phyloP scores from a whole-genome alignment of 2,888 invertebrate genomes.

The Anaspis maculata region DNA sequence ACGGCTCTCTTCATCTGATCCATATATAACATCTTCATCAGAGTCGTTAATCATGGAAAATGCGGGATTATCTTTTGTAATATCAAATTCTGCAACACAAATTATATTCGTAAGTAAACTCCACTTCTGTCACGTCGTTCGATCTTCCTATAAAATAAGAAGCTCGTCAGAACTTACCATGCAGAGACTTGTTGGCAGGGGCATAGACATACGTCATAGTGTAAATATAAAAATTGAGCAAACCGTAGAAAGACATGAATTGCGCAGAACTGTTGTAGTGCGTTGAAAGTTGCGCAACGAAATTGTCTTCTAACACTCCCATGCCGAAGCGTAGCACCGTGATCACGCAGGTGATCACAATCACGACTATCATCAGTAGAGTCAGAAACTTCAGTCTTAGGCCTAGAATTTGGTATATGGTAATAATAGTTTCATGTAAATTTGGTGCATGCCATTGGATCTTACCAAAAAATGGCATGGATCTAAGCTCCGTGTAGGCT shows the following conservation, averaged over 20 bases:
- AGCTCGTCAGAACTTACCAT: too few species aligned
- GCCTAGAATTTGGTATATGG: conserved; percentile 54
- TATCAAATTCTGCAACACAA: conserved; percentile 65
- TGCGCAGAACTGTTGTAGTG: conserved; percentile 88
- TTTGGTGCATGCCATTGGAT: too few species aligned
- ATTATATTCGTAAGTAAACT: background rate
- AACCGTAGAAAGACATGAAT: conserved; percentile 91
- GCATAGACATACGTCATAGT: conserved; percentile 93
- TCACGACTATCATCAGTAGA: conserved; percentile 71
- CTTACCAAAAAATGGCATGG: conserved; percentile 97
- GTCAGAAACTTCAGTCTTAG: conserved; percentile 87
- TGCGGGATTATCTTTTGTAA: conserved; percentile 95
- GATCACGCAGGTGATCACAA: conserved; percentile 64
- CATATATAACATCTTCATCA: conserved; percentile 93
- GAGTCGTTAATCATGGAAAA: conserved; percentile 99
- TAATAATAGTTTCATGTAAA: too few species aligned
- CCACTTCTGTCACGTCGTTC: too few species aligned
- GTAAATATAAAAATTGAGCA: conserved; percentile 89
- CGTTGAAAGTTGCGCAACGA: conserved; percentile 79
- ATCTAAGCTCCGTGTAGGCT: conserved; percentile 88
- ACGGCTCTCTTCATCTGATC: conserved; percentile 81
- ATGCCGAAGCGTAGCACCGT: conserved; percentile 80
- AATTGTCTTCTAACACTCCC: conserved; percentile 86
- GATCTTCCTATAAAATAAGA: too few species aligned
- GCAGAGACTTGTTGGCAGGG: conserved; percentile 67